Conservation (phyloP, 2,888 invertebrate genomes). For the Ptilodon capucinus region DNA sequence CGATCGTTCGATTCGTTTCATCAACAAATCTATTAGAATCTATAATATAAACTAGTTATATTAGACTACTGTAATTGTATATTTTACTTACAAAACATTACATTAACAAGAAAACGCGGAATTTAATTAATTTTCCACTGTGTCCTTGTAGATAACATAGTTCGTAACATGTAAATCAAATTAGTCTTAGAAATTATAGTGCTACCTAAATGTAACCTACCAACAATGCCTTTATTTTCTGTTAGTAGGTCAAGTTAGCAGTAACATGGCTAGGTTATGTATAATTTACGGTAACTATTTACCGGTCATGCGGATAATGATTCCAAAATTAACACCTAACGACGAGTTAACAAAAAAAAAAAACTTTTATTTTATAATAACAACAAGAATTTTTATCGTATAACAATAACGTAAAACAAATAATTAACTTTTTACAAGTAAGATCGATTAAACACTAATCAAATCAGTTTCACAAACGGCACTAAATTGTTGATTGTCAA, state of each 20-base stretch:
- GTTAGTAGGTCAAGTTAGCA: neutral
- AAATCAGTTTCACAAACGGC: conserved; percentile 34
- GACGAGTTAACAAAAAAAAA: neutral
- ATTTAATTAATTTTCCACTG: too few species aligned
- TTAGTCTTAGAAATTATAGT: too few species aligned
- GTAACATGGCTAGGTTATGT: neutral
- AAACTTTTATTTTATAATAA: neutral
- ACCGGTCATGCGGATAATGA: too few species aligned
- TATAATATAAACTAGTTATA: too few species aligned
- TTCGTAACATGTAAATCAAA: neutral
- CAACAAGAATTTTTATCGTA: neutral
- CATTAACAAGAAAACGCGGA: too few species aligned
- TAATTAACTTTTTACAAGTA: conserved; percentile 16
- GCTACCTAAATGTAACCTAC: too few species aligned
- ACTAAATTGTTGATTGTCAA: conserved; percentile 34
- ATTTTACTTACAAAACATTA: too few species aligned
- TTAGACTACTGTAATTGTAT: too few species aligned
- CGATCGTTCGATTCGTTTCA: too few species aligned
- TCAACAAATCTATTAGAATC: too few species aligned
- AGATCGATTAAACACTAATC: conserved; percentile 31
- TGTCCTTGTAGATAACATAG: neutral
- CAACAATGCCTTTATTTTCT: too few species aligned
- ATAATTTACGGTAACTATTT: neutral
- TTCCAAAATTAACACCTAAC: neutral
- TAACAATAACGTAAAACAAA: neutral